These are phyloP conservation scores for Sipha maydis DNA, from an alignment of 2,888 invertebrate genomes.

Conservation along the genomic window DNA sequence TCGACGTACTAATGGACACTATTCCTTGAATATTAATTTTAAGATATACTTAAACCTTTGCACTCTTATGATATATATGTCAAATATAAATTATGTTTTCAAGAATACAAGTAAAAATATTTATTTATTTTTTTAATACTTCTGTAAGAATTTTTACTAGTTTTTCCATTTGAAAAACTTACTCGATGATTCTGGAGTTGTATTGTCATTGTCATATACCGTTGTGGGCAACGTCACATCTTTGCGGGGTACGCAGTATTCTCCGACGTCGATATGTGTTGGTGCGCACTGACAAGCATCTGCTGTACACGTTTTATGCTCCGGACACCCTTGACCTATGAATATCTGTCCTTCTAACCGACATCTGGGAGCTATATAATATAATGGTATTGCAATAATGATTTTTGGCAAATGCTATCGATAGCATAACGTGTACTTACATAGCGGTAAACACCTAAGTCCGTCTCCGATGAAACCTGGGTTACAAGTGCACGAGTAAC, in stretches of 20 bases:
- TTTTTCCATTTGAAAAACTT: not conserved
- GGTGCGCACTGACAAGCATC: slow-evolving; percentile 15
- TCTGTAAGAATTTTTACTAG: no score
- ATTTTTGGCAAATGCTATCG: not conserved
- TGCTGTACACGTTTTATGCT: slow-evolving; percentile 46
- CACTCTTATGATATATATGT: no score
- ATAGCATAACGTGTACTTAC: slow-evolving; percentile 13
- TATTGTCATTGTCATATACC: not conserved
- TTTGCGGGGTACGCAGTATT: not conserved
- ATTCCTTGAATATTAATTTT: no score
- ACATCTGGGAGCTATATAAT: slow-evolving; percentile 23
- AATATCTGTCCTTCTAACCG: slow-evolving; percentile 12
- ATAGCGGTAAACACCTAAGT: slow-evolving; percentile 61
- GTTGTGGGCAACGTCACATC: not conserved
- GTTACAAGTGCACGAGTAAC: slow-evolving; percentile 69
- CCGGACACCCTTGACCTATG: slow-evolving; percentile 35
- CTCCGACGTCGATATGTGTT: slow-evolving; percentile 7
- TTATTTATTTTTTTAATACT: no score
- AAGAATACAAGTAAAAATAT: no score
- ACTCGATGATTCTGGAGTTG: slow-evolving; percentile 1
- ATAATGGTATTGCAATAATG: not conserved
- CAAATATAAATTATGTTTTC: no score
- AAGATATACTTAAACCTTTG: no score
- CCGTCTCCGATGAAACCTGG: slow-evolving; percentile 71
- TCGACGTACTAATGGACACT: no score